Percentiles rank a stretch among this genome's conserved stretches.
phyloP scores from a whole-genome alignment of 2,797 vertebrate genomes.

The Hoplostethus mediterraneus region DNA sequence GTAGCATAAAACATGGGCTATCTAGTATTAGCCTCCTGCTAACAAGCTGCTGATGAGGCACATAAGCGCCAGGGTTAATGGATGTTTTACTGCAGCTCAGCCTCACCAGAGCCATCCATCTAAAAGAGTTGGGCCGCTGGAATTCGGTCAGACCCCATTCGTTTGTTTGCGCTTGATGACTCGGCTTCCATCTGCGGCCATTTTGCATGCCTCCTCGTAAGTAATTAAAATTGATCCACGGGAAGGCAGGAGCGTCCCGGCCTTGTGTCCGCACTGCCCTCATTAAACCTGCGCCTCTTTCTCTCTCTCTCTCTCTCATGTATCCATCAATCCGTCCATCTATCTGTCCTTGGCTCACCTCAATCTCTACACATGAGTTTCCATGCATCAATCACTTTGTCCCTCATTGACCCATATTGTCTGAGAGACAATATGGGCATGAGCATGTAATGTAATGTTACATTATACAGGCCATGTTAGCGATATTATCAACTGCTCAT shows the following conservation, averaged over 20 bases:
- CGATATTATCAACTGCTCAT: slow-evolving; percentile 41
- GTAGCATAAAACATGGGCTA: no score
- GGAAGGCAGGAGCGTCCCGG: slow-evolving; percentile 56
- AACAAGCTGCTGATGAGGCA: background rate
- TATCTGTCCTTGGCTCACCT: no score
- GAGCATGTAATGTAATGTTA: no score
- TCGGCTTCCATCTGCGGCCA: slow-evolving; percentile 20
- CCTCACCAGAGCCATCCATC: background rate
- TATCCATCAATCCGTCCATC: background rate
- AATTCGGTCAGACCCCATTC: background rate
- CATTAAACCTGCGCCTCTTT: slow-evolving; percentile 34
- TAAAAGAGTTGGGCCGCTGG: background rate
- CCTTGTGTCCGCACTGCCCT: slow-evolving; percentile 44
- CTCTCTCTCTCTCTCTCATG: slow-evolving; percentile 7
- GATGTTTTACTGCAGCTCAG: background rate
- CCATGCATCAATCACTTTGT: slow-evolving; percentile 5
- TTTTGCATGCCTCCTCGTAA: slow-evolving; percentile 43
- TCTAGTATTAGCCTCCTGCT: no score
- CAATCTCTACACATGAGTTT: no score
- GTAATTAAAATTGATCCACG: slow-evolving; percentile 54
- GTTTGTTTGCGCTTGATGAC: slow-evolving; percentile 20
- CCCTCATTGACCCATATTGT: slow-evolving; percentile 8
- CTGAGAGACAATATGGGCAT: no score
- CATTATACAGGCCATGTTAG: slow-evolving; percentile 9
- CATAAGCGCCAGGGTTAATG: background rate